Evolutionary conservation across 2,888 invertebrate species (phyloP).

Genomic region (Galeopsomyia nigrocyanea): DNA sequence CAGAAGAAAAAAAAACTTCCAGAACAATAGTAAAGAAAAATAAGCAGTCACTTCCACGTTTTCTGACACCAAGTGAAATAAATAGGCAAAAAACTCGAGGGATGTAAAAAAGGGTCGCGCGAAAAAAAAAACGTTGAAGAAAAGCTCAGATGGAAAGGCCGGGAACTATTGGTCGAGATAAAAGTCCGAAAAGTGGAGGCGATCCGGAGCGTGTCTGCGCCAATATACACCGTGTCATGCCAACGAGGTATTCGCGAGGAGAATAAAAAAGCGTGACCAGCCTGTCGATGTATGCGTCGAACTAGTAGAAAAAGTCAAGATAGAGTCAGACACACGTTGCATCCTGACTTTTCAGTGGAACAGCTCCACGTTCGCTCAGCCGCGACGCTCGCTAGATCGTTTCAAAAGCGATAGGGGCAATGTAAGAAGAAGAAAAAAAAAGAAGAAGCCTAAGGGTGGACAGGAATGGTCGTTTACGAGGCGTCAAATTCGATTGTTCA

Average conservation of each 20-base stretch:
- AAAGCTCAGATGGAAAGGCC: no score
- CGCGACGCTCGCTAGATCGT: constrained; percentile 15
- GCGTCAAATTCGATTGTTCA: background rate
- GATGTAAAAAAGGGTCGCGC: no score
- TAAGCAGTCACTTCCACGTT: no score
- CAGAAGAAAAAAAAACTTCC: no score
- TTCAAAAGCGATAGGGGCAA: background rate
- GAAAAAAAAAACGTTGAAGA: no score
- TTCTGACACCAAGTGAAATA: no score
- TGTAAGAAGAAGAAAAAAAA: no score
- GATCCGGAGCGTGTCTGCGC: background rate
- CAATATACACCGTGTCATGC: background rate
- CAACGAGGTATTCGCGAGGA: constrained; percentile 23
- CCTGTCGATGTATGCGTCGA: background rate
- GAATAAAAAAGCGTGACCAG: constrained; percentile 20
- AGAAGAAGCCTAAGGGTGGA: background rate
- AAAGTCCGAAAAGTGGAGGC: constrained; percentile 9
- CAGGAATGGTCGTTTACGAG: constrained; percentile 4
- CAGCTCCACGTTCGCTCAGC: background rate
- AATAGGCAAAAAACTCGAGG: no score
- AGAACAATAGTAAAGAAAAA: no score
- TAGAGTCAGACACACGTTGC: background rate
- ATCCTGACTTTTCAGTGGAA: constrained; percentile 9
- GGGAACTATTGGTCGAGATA: constrained; percentile 8
- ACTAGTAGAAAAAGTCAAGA: constrained; percentile 13